Base-by-base conservation (phyloP, 35 echinoderm and acorn worm genomes). In the Heliocidaris erythrogramma region DNA sequence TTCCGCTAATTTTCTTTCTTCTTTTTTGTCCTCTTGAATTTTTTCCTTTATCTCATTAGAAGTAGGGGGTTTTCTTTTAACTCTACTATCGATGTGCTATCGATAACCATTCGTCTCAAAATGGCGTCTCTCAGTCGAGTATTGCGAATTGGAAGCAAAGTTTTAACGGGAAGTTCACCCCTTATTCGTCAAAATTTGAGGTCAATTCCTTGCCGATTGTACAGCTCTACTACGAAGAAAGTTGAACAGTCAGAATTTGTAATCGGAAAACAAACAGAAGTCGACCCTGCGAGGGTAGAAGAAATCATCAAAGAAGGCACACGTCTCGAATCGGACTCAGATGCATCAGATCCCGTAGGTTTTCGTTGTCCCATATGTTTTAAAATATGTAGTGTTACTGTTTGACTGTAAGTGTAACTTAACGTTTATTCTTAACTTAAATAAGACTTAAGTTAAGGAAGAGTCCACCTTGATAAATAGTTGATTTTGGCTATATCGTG, bases 191-290 rank as follows among this genome's bases (percentile, higher is more conserved):
- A 31, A 16, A 56, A 48, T 49, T 30, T 92, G 27, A 48, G 90
- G 90, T 92, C 49, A 2, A 92, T 92, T 92, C 95, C 91, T 31
- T 86, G 92, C 48, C 65, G 69, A 42, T 29, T 86, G 12, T 98
- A 94, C 31, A 98, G 95, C 88, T 98, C 97, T 49, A 98, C 97
- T 13, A 94, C 94, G 14, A 98, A 96, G 30, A 98, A 98, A 93
- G 94, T 95, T 35, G 85, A 96, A 13, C 96, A 98, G 84, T 98
- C 97, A 92, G 96, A 98, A 94, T 98, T 94, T 96, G 95, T 98
- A 11, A 93, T 97, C 29, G 97, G 97, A 49, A 96, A 95, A 95
- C 49, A 35, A 56, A 98, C 97, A 59, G 96, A 97, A 78, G 65
- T 97, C n/a, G 96, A 97, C 52, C 96, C 95, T 85, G 88, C 96